Percentiles rank a stretch among this genome's conserved stretches.
Conservation (phyloP, 2,888 invertebrate genomes). For the Spatulosminthurus flaviceps region DNA sequence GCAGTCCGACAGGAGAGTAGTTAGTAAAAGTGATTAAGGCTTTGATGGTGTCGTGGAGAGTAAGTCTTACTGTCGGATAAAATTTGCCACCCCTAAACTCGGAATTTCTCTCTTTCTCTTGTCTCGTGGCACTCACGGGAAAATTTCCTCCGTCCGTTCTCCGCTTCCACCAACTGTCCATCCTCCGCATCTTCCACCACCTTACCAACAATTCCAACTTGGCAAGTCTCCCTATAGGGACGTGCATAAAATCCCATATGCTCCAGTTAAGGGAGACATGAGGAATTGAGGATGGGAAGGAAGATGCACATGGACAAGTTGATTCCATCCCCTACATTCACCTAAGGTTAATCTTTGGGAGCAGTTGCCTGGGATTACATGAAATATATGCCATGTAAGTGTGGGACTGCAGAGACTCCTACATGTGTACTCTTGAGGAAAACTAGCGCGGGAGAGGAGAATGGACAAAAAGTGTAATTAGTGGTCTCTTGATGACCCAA, state of each 20-base stretch:
- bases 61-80: conserved; percentile 14
- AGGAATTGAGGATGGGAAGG: no score
- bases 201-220: no score
- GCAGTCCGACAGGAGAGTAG: not conserved
- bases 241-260: no score
- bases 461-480: conserved; percentile 49
- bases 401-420: no score
- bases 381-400: no score
- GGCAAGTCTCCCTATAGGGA: no score
- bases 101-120: conserved; percentile 28
- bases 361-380: no score
- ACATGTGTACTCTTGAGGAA: no score
- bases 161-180: not conserved
- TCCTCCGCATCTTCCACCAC: not conserved
- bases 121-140: conserved; percentile 37
- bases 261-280: no score
- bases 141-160: not conserved
- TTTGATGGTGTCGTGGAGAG: not conserved
- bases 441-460: conserved; percentile 25
- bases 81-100: conserved; percentile 19
- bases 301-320: no score
- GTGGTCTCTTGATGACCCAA: conserved; percentile 49
- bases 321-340: not conserved
- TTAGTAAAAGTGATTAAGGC: conserved; percentile 18
- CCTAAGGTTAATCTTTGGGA: not conserved